Conservation (phyloP, 30 jellyfish, hydroid and myxozoan genomes). For the Catostylus mosaicus region DNA sequence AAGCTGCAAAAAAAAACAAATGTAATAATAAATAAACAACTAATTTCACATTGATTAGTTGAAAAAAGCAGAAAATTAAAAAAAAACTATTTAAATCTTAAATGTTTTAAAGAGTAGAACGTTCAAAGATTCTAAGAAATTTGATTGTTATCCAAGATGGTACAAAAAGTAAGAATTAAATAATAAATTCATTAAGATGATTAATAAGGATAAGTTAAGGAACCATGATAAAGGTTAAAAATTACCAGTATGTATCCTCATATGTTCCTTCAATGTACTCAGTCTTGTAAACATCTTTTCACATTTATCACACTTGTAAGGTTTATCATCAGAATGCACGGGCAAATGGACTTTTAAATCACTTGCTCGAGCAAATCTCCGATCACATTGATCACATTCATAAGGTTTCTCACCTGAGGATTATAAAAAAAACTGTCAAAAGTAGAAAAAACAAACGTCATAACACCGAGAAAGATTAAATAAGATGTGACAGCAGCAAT, state of each 20-base stretch:
- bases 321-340: conserved; percentile 91
- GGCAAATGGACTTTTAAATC: conserved; percentile 90
- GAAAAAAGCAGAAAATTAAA: too few species aligned
- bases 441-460: neutral
- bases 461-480: neutral
- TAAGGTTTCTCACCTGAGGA: conserved; percentile 87
- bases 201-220: too few species aligned
- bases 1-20: too few species aligned
- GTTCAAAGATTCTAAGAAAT: too few species aligned
- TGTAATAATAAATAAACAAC: too few species aligned
- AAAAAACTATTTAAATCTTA: too few species aligned
- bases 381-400: conserved; percentile 78
- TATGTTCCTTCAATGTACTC: conserved; percentile 88
- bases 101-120: too few species aligned
- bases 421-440: neutral
- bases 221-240: neutral
- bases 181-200: too few species aligned
- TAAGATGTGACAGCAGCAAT: neutral
- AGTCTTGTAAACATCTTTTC: conserved; percentile 85
- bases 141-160: too few species aligned
- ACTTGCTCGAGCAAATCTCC: conserved; percentile 91
- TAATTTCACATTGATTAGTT: too few species aligned
- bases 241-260: conserved; percentile 88
- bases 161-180: too few species aligned
- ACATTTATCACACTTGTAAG: conserved; percentile 87